These are phyloP conservation scores for Caenorhabditis virilis DNA, from an alignment of 2,888 invertebrate genomes.

Conservation along the genomic window DNA sequence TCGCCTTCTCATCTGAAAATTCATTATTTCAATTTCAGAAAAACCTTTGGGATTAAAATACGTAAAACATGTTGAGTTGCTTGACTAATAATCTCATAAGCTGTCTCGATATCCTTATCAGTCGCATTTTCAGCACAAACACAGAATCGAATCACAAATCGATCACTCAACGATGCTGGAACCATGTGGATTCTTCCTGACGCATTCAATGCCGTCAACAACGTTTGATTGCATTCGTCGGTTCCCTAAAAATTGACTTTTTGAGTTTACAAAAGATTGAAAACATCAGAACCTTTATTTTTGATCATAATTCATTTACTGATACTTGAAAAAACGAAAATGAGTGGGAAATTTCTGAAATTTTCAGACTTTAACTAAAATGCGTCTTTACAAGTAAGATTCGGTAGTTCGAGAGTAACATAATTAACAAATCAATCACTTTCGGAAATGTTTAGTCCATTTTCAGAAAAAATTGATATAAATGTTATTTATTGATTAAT, in stretches of 20 bases:
- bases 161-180: constrained; percentile 67
- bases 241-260: constrained; percentile 68
- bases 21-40: not conserved
- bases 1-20: constrained; percentile 42
- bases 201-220: constrained; percentile 88
- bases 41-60: constrained; percentile 63
- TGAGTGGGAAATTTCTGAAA: no score
- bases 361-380: no score
- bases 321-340: no score
- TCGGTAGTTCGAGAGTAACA: no score
- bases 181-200: constrained; percentile 94
- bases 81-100: constrained; percentile 71
- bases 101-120: constrained; percentile 75
- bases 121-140: constrained; percentile 88
- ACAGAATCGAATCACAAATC: constrained; percentile 76
- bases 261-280: no score
- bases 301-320: no score
- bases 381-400: no score
- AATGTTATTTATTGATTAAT: no score
- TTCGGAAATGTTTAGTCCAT: no score
- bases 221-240: constrained; percentile 84
- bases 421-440: no score
- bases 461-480: no score
- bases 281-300: no score
- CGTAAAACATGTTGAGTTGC: constrained; percentile 75